These are phyloP conservation scores for Altica lythri DNA, from an alignment of 2,888 invertebrate genomes.

Conservation along the genomic window DNA sequence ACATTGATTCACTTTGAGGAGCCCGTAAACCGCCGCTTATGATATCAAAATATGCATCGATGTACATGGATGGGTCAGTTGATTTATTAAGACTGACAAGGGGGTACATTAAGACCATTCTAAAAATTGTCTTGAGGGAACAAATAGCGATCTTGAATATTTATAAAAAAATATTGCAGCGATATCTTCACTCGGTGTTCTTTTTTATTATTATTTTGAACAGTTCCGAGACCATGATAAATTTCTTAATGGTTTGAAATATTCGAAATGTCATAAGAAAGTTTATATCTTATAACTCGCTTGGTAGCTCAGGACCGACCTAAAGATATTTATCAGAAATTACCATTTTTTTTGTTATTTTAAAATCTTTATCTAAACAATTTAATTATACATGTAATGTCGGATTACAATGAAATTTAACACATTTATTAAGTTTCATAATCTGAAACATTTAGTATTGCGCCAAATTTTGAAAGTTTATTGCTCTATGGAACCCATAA, in stretches of 20 bases:
- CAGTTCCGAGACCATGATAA: constrained; percentile 25
- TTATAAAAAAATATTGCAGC: constrained; percentile 8
- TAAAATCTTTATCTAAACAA: too few species aligned
- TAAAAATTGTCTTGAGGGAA: constrained; percentile 35
- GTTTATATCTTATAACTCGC: constrained; percentile 21
- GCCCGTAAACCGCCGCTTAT: constrained; percentile 10
- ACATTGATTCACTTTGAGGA: constrained; percentile 6
- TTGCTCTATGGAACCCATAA: not conserved
- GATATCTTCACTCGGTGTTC: constrained; percentile 1
- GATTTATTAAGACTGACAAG: constrained; percentile 40
- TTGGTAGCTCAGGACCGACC: not conserved
- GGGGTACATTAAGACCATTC: constrained; percentile 33
- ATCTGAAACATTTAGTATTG: not conserved
- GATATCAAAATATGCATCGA: constrained; percentile 45
- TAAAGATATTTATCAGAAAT: not conserved
- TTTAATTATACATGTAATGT: not conserved
- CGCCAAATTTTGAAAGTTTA: not conserved
- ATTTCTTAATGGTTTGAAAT: constrained; percentile 24
- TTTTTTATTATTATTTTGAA: too few species aligned
- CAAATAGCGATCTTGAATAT: constrained; percentile 15
- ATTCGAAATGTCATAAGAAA: constrained; percentile 28
- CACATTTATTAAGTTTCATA: not conserved
- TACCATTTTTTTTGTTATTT: too few species aligned
- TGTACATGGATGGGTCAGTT: constrained; percentile 32
- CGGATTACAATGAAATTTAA: not conserved